Evolutionary conservation across 2,113 vertebrate species (phyloP).

Genomic region (Dipodomys merriami): DNA sequence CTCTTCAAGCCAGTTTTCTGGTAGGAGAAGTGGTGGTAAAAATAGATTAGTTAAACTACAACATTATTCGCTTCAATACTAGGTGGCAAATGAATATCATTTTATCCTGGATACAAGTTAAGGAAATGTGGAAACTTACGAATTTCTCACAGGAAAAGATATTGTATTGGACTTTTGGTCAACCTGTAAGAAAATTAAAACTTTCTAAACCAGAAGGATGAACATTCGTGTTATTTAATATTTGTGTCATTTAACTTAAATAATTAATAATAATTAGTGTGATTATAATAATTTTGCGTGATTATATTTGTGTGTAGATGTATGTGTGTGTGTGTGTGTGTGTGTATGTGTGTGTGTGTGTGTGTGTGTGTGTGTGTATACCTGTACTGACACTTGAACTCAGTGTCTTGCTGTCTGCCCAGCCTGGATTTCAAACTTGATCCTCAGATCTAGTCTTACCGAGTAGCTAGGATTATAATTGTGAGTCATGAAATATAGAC

Average conservation of each 20-base stretch:
- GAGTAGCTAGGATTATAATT: too few relatives aligned
- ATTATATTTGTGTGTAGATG: too few relatives aligned
- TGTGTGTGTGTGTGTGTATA: too few relatives aligned
- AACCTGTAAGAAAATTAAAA: not conserved
- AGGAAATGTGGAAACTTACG: not conserved
- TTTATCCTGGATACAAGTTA: not conserved
- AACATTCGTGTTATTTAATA: not conserved
- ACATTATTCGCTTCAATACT: not conserved
- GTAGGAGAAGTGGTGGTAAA: not conserved
- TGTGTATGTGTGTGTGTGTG: too few relatives aligned
- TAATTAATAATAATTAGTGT: not conserved
- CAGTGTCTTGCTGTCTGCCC: too few relatives aligned
- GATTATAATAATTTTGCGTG: too few relatives aligned
- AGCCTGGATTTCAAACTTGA: too few relatives aligned
- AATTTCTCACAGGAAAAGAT: too few relatives aligned
- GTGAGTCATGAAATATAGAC: too few relatives aligned
- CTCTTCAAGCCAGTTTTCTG: not conserved
- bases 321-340: too few relatives aligned
- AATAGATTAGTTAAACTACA: not conserved
- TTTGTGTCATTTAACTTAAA: not conserved
- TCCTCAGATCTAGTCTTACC: too few relatives aligned
- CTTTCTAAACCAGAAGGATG: not conserved
- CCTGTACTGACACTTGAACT: too few relatives aligned
- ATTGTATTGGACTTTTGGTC: not conserved
- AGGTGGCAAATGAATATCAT: not conserved